Evolutionary conservation across 2,888 invertebrate genomes (phyloP), one percentile per base, ranked within the genome.

Genomic region (Andrena fulva): DNA sequence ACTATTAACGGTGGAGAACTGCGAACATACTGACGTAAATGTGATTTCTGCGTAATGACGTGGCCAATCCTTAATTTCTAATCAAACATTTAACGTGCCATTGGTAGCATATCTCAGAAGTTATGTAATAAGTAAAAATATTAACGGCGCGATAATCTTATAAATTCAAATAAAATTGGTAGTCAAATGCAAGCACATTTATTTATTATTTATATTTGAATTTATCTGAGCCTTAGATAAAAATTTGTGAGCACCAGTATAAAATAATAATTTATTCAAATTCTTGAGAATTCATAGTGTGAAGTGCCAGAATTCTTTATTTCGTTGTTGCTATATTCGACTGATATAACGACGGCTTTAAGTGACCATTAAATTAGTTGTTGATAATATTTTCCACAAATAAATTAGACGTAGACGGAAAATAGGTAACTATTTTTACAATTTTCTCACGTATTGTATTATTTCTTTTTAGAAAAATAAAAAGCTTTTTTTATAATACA

Each of bases 1-100:
- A 89, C 89, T 94, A 54, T 89, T 95, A 88, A 93, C 89, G 5
- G 85, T 77, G 20, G 90, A 92, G 56, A 91, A 92, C 62, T 94
- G 93, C 71, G 89, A 72, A 42, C 77, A 82, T 42, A 77, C 85
- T 24, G 84, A 90, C n/a, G 60, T 86, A n/a, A 93, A 93, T 75
- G 70, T 85, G n/a, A 85, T 93, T 3, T 87, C 91, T 24, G 90
- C 91, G 80, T 92, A 89, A 91, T 71, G 31, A 10, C 54, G 7
- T 35, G 42, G 42, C 42, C 27, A 2, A 2, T n/a, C 0, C 35
- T 64, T 6, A 20, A n/a, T 7, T 42, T 16, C 27, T 27, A 10
- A 8, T 20, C 16, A 20, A 29, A 59, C 16, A 6, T 59, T 59
- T 27, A 64, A 42, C 12, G 20, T 64, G 24, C 12, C 54, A 35